Evolutionary conservation across 2,797 vertebrate genomes (phyloP).

Genomic region (Garrulus glandarius): DNA sequence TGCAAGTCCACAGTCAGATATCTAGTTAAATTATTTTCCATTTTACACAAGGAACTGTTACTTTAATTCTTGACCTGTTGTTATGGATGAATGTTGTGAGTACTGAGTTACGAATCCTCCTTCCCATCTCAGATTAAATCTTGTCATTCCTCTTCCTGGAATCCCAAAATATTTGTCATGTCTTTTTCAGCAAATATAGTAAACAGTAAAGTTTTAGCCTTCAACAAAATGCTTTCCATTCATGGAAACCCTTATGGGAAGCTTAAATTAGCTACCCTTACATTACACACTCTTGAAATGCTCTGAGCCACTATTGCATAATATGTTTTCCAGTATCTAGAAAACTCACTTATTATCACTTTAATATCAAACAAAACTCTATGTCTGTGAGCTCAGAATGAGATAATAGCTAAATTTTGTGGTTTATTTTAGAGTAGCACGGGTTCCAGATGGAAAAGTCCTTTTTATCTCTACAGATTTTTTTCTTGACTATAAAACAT

Average conservation of each 20-base stretch:
- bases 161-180: background rate
- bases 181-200: background rate
- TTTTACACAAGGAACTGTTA: background rate
- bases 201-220: background rate
- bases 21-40: background rate
- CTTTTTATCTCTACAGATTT: background rate
- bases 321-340: background rate
- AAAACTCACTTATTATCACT: background rate
- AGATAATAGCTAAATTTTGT: background rate
- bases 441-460: background rate
- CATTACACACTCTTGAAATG: background rate
- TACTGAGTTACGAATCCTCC: background rate
- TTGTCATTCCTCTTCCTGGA: background rate
- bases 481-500: background rate
- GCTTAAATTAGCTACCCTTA: background rate
- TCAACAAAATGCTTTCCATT: background rate
- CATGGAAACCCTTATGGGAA: background rate
- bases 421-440: background rate
- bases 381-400: background rate
- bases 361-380: background rate
- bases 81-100: background rate
- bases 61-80: background rate
- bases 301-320: background rate
- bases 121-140: background rate
- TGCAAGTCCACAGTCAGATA: background rate